Base-by-base conservation (phyloP, 2,888 invertebrate species). In the Cheilosia scutellata region DNA sequence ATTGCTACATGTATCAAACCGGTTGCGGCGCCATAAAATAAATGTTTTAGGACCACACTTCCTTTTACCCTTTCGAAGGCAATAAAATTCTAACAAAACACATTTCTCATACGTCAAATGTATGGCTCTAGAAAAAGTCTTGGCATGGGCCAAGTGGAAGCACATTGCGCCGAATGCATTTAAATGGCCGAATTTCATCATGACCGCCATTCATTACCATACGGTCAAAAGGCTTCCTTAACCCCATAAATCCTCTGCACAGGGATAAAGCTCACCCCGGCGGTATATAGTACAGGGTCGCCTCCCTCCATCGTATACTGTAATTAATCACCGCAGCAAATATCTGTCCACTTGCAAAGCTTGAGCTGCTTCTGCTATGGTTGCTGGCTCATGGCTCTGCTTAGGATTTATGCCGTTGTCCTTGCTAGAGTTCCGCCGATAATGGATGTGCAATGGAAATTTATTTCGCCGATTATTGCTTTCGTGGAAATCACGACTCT, bases 331-430 rank as follows among this genome's bases (percentile, higher is more conserved):
- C 82, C 27, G 57, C 82, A 51, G 72, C 86, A 86, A 72, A 86
- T 86, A 77, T 86, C 86, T 86, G 86, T 86, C 86, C 86, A 82
- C 62, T 86, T 77, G 76, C 82, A 68, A 66, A 53, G 77, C 77
- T 82, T 58, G 49, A 76, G 66, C 75, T 65, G 75, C 83, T 55
- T 49, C 70, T 70, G 62, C 60, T 9, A 33, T 58, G 60, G 31
- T 31, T 51, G 31, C 7, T 63, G 37, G 79, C 20, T 62, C 16
- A 33, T 82, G 65, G 65, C 60, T 51, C 25, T 82, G 82, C 76
- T 82, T 86, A 77, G 86, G 72, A 86, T 86, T 86, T 86, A 86
- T 82, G 71, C 77, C 66, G 44, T 86, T 86, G 86, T 86, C 86
- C 86, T 86, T 86, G 86, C 72, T 62, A 71, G 79, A 79, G 65